Evolutionary conservation across 2,797 vertebrate species (phyloP), one percentile per base, ranked within the genome.

Genomic region (Diceros bicornis): DNA sequence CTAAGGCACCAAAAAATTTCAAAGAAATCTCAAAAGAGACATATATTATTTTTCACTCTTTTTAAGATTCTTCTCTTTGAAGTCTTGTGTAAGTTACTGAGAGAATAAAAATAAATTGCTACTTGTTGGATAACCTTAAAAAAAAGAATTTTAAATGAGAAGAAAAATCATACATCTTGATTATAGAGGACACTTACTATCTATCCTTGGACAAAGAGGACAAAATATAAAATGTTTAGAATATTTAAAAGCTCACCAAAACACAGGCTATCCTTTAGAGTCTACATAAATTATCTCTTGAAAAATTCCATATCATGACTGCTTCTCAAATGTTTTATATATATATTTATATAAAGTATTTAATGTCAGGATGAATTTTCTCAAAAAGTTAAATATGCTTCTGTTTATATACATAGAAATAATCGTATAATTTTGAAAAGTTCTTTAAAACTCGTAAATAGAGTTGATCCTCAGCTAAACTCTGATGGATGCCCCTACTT

Each of bases 31-130:
- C 82, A 74, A n/a, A 97, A 20, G 23, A 55, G 44, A 96, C 64
- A 94, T 32, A 7, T 69, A 86, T 85, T 97, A 44, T 78, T 98
- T 97, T 84, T 83, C 55, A 91, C 17, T 84, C 66, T 95, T 90
- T 77, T 96, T 96, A 92, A 1, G n/a, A 71, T 61, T 83, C 8
- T 93, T 83, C 34, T 66, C 87, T 85, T 92, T 94, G 41, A 97
- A 97, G 84, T 78, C 27, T 4, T 18, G 4, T 89, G 84, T 79
- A 89, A 96, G 74, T 34, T 69, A 91, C 0, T 47, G 44, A 82
- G 21, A 52, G 68, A 96, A 96, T 77, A 78, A 94, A 92, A 97
- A 92, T 62, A 86, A 96, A 95, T 37, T 16, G 37, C 2, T 74
- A 68, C 5, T 79, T 96, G 96, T 78, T 34, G 18, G 41, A 57